Percentiles rank a stretch among this genome's conserved stretches.
Evolutionary conservation across 2,888 invertebrate genomes (phyloP).

Genomic region (Rhagophthalmus giganteus): DNA sequence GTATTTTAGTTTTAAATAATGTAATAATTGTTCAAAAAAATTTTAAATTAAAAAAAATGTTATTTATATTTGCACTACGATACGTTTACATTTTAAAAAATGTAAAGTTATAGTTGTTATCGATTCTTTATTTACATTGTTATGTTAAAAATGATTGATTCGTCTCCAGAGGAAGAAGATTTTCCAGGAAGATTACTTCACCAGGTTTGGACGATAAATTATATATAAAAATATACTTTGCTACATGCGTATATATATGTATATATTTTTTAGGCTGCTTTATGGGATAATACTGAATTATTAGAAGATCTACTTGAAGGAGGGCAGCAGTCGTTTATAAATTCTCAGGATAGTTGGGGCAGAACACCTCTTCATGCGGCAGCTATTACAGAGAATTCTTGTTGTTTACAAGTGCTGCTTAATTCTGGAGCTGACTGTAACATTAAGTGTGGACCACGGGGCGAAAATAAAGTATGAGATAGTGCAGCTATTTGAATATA

Average conservation of each 20-base stretch:
- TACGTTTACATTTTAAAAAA: neutral
- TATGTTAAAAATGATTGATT: conserved; percentile 61
- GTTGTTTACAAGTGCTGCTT: conserved; percentile 73
- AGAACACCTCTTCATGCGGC: conserved; percentile 82
- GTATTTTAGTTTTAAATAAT: neutral
- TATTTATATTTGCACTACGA: too few relatives aligned
- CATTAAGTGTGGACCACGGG: conserved; percentile 67
- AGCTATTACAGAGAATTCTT: conserved; percentile 74
- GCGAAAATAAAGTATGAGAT: conserved; percentile 65
- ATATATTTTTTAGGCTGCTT: conserved; percentile 65
- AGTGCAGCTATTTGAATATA: neutral
- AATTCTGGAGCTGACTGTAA: conserved; percentile 73
- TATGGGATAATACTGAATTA: conserved; percentile 87
- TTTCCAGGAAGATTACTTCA: conserved; percentile 78
- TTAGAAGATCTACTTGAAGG: conserved; percentile 78
- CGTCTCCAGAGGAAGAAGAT: conserved; percentile 79
- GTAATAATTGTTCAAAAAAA: too few relatives aligned
- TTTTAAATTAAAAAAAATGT: too few relatives aligned
- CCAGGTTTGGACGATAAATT: conserved; percentile 62
- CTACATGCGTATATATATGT: neutral
- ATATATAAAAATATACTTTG: neutral
- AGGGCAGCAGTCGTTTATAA: conserved; percentile 63
- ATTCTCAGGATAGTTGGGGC: conserved; percentile 74
- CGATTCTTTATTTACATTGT: too few relatives aligned
- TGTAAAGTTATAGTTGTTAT: neutral